phyloP scores from a whole-genome alignment of 2,113 vertebrate genomes.

The Glaucomys volans region DNA sequence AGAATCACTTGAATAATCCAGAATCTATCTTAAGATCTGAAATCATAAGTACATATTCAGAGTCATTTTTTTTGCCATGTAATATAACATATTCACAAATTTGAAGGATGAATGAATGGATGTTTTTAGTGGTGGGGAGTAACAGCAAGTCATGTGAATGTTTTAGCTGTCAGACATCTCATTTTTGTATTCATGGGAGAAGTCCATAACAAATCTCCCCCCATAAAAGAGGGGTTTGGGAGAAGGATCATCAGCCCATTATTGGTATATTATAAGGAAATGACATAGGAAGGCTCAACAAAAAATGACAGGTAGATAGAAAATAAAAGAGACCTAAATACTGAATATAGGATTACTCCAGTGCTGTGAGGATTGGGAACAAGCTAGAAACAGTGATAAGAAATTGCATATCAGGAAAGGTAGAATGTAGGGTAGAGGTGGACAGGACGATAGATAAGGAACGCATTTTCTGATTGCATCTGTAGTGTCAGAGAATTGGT shows the following conservation, averaged over 20 bases:
- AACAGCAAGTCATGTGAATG: neutral
- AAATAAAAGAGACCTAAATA: neutral
- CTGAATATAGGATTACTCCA: neutral
- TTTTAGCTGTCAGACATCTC: neutral
- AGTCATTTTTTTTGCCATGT: neutral
- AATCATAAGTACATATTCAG: neutral
- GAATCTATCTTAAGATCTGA: neutral
- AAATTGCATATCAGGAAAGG: neutral
- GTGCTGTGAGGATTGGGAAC: neutral
- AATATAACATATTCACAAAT: neutral
- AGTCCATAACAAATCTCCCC: neutral
- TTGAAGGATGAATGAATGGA: neutral
- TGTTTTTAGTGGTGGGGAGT: neutral
- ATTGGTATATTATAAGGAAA: neutral
- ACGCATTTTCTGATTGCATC: neutral
- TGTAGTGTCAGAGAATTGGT: neutral
- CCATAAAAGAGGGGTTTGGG: neutral
- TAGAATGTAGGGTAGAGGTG: neutral
- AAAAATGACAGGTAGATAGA: neutral
- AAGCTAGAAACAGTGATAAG: neutral
- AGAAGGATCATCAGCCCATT: neutral
- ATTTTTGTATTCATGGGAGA: neutral
- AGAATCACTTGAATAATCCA: neutral
- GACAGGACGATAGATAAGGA: neutral
- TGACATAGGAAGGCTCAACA: neutral